Evolutionary conservation across 2,113 vertebrate genomes (phyloP), one percentile per base, ranked within the genome.

Genomic region (Caranx ignobilis): DNA sequence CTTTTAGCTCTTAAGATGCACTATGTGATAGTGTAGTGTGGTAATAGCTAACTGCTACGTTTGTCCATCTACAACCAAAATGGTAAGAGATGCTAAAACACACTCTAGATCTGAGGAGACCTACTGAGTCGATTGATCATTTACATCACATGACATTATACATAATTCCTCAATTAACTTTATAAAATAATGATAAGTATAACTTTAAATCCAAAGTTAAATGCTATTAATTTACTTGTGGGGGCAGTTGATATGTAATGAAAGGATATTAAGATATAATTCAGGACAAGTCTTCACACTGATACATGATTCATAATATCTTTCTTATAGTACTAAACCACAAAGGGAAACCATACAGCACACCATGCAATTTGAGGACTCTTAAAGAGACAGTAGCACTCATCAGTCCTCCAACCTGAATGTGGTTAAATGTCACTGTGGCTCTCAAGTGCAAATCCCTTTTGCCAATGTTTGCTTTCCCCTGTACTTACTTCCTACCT

Each of bases 401-500:
- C 15, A 63, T 55, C 37, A 47, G 13, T 37, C 31, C 47, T 37
- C 15, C 41, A 57, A 56, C 3, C 48, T 21, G 34, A 41, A 62
- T 26, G 56, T 69, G 55, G n/a, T 37, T 71, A 43, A 71, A 57
- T 43, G 31, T 21, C 68, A 64, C 2, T 56, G 37, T 2, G 32
- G 43, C 16, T 13, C 56, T 68, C n/a, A 50, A 57, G 55, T 75
- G 67, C 43, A 75, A 67, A 79, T 78, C 57, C n/a, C 26, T 11
- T 75, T 34, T 67, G 11, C 26, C 59, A 3, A 56, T 75, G 19
- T 71, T 86, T 68, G 43, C 15, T 80, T 73, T 66, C 47, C 52
- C 45, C 32, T 39, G 57, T 35, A 57, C 66, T 66, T 26, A n/a
- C 39, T 65, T 68, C 45, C 31, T 56, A 41, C 35, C 60, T 72